These are phyloP conservation scores for Thymallus thymallus DNA, from an alignment of 2,113 vertebrate species.

Conservation along the genomic window DNA sequence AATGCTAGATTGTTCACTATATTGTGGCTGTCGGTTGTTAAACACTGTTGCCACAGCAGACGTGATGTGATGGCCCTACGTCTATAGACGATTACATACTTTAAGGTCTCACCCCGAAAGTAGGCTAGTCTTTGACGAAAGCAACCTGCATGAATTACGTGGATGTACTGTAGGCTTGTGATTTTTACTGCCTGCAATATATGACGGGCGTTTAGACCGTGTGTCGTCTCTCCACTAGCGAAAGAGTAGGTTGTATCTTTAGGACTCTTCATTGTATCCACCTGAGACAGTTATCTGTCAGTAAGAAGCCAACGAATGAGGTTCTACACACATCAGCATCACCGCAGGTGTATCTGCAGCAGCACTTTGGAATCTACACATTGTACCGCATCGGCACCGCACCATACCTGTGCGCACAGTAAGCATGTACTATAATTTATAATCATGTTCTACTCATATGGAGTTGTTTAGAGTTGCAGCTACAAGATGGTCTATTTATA, in stretches of 20 bases:
- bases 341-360: background rate
- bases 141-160: background rate
- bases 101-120: too few relatives aligned
- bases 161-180: conserved; percentile 6
- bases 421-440: background rate
- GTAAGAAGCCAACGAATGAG: conserved; percentile 19
- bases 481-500: background rate
- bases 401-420: conserved; percentile 39
- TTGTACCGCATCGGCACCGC: conserved; percentile 12
- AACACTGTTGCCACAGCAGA: too few relatives aligned
- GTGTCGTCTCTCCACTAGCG: conserved; percentile 15
- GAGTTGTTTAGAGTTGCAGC: background rate
- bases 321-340: background rate
- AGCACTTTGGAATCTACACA: conserved; percentile 12
- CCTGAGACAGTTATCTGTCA: conserved; percentile 34
- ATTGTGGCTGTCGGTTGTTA: too few relatives aligned
- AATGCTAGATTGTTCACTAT: too few relatives aligned
- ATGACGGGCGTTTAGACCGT: conserved; percentile 28
- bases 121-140: background rate
- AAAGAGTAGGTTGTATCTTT: conserved; percentile 31
- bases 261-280: conserved; percentile 28
- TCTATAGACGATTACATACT: too few relatives aligned
- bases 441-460: background rate
- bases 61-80: too few relatives aligned
- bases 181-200: conserved; percentile 7